Conservation (phyloP, 2,888 invertebrate species). For the Aspidiotus rigidus region DNA sequence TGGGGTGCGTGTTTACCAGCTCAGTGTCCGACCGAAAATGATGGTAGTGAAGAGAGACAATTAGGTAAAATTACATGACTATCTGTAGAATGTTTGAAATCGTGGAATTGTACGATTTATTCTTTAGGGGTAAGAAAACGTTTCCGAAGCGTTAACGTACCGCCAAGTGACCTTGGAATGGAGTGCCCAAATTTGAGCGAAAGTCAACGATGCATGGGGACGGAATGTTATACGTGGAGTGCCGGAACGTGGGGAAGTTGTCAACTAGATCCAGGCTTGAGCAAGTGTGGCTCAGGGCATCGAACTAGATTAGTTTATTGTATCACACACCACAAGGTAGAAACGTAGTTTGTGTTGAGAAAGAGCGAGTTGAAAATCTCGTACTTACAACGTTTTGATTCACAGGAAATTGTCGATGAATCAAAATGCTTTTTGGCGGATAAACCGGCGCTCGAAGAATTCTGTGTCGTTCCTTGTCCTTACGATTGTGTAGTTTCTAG, state of each 20-base stretch:
- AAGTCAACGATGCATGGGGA: conserved; percentile 49
- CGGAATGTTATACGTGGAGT: conserved; percentile 50
- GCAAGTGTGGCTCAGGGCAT: conserved; percentile 53
- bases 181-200: conserved; percentile 48
- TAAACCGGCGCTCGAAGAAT: conserved; percentile 47
- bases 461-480: conserved; percentile 57
- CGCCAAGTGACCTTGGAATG: conserved; percentile 42
- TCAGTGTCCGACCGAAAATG: conserved; percentile 35
- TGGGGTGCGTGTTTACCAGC: conserved; percentile 55
- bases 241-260: conserved; percentile 50
- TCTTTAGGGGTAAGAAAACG: conserved; percentile 41
- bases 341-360: conserved; percentile 30
- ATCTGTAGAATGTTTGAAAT: background rate
- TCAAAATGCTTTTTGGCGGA: conserved; percentile 47
- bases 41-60: conserved; percentile 26
- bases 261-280: conserved; percentile 43
- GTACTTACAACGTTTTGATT: too few species aligned
- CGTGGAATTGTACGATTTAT: background rate
- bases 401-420: conserved; percentile 48
- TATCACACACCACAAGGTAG: conserved; percentile 49
- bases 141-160: conserved; percentile 41
- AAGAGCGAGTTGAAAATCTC: too few species aligned
- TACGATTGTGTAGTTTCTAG: conserved; percentile 59
- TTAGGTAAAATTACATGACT: conserved; percentile 6
- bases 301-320: conserved; percentile 51